Conservation (phyloP, 2,113 vertebrate species). For the Cyprinodon variegatus region DNA sequence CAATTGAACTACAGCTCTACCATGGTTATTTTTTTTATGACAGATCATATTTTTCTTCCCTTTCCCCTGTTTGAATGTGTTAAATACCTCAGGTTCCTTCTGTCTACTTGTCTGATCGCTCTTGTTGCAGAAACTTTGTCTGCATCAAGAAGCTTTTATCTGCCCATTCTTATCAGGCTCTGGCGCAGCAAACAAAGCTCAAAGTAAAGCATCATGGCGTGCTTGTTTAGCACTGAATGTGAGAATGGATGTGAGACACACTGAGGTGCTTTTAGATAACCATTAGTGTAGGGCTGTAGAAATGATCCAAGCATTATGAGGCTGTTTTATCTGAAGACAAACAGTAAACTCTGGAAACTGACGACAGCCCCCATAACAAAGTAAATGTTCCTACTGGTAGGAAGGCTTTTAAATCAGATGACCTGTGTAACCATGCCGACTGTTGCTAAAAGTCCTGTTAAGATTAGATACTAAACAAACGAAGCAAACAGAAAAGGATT, state of each 20-base stretch:
- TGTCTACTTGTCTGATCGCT: background rate
- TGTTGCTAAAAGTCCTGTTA: background rate
- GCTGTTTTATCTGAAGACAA: slow-evolving; percentile 24
- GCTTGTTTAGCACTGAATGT: slow-evolving; percentile 4
- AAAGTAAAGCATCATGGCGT: slow-evolving; percentile 9
- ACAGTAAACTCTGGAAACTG: slow-evolving; percentile 22
- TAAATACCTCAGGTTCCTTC: background rate
- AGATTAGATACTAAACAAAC: background rate
- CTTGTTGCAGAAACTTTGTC: background rate
- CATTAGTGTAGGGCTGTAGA: background rate
- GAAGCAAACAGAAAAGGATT: background rate
- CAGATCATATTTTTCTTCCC: background rate
- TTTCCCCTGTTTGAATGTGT: background rate
- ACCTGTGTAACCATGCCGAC: background rate
- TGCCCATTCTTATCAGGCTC: slow-evolving; percentile 24
- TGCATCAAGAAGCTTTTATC: slow-evolving; percentile 15
- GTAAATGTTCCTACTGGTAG: background rate
- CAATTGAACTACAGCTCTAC: background rate
- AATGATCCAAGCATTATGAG: background rate
- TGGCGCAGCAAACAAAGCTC: slow-evolving; percentile 14
- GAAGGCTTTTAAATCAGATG: background rate
- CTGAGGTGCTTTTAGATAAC: slow-evolving; percentile 15
- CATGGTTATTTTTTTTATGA: background rate
- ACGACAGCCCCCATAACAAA: background rate
- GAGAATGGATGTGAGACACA: slow-evolving; percentile 9